phyloP scores from a whole-genome alignment of 2,888 invertebrate genomes.

The Seira ritae region DNA sequence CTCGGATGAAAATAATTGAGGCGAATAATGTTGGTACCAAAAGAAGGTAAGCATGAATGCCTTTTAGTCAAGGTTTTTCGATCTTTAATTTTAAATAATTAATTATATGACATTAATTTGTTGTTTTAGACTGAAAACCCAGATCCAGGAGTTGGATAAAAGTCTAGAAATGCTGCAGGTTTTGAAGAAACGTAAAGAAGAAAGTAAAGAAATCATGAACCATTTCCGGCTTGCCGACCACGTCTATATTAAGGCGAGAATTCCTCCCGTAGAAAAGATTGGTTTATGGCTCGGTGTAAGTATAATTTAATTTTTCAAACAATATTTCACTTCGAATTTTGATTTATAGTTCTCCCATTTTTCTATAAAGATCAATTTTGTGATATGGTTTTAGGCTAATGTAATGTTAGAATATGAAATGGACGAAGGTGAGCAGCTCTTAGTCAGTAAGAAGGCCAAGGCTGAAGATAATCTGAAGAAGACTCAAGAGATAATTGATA shows the following conservation, averaged over 20 bases:
- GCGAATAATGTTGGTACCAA: slow-evolving; percentile 91
- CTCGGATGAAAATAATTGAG: slow-evolving; percentile 98
- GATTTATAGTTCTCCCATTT: not conserved
- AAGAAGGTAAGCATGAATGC: too few relatives aligned
- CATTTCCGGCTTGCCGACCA: slow-evolving; percentile 96
- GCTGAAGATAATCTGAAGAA: slow-evolving; percentile 68
- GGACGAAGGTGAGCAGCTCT: slow-evolving; percentile 90
- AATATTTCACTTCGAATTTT: not conserved
- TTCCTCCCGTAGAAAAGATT: slow-evolving; percentile 93
- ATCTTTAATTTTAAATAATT: too few relatives aligned
- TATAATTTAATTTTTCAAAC: slow-evolving; percentile 48
- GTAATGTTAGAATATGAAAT: slow-evolving; percentile 98
- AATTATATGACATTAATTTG: too few relatives aligned
- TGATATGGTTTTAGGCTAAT: slow-evolving; percentile 84
- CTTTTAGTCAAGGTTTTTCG: not conserved
- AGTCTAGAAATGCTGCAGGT: slow-evolving; percentile 95
- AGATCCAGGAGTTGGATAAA: slow-evolving; percentile 95
- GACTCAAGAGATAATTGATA: slow-evolving; percentile 70
- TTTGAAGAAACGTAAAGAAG: slow-evolving; percentile 86
- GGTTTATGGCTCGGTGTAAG: slow-evolving; percentile 81
- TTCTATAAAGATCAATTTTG: not conserved
- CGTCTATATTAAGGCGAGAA: slow-evolving; percentile 88
- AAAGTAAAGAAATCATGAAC: slow-evolving; percentile 84
- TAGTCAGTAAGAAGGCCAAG: slow-evolving; percentile 79
- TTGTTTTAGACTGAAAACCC: slow-evolving; percentile 83